A percentile compares a stretch with the other conserved stretches of the same genome.
phyloP scores from a whole-genome alignment of 1,140 invertebrate genomes.

The Drosophila obscura region DNA sequence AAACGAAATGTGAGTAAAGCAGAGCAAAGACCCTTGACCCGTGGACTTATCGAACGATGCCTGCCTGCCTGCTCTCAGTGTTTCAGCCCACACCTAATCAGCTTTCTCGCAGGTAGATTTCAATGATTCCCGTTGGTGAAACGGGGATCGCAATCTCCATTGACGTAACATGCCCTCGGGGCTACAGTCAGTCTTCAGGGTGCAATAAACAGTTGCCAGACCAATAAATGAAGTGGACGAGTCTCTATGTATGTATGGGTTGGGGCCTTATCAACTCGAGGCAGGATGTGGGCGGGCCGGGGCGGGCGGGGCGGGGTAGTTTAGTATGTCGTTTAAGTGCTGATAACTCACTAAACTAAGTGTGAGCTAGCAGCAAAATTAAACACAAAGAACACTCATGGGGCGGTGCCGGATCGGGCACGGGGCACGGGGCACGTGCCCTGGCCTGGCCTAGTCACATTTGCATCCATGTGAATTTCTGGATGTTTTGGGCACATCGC shows the following conservation, averaged over 20 bases:
- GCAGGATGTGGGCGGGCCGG: neutral
- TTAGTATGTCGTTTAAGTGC: neutral
- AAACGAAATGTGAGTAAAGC: neutral
- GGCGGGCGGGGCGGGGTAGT: neutral
- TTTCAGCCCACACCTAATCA: slow-evolving; percentile 4
- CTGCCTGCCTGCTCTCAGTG: slow-evolving; percentile 1
- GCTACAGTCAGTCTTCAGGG: too few species aligned
- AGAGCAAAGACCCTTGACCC: neutral
- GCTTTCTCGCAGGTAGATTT: slow-evolving; percentile 28
- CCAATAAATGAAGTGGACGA: too few species aligned
- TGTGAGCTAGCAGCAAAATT: too few species aligned
- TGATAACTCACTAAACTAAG: neutral
- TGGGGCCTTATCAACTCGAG: neutral
- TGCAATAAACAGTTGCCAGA: neutral
- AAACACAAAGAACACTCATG: too few species aligned
- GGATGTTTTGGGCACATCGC: neutral
- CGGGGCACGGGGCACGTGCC: slow-evolving; percentile 16
- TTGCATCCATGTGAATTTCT: slow-evolving; percentile 1
- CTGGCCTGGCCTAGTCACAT: too few species aligned
- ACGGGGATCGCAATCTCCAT: neutral
- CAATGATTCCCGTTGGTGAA: neutral
- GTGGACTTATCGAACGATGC: neutral
- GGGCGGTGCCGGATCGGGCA: too few species aligned
- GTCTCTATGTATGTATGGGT: too few species aligned
- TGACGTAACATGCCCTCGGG: too few species aligned